Conservation (phyloP, 2,797 vertebrate species). For the Phoeniculus purpureus region DNA sequence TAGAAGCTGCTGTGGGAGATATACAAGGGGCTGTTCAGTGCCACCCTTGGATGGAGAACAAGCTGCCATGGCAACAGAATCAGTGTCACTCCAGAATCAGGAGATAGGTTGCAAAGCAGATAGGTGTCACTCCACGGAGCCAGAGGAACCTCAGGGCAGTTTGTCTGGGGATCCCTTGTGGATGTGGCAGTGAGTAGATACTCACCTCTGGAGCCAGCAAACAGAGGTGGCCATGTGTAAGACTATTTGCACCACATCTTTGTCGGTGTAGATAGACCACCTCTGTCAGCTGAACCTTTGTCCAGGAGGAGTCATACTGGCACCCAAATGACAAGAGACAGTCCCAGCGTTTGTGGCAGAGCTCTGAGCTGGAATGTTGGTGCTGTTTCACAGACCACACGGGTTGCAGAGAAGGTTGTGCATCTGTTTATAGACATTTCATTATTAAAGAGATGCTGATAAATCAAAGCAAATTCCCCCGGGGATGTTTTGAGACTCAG, state of each 20-base stretch:
- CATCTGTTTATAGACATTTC: neutral
- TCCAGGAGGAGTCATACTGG: neutral
- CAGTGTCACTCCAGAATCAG: neutral
- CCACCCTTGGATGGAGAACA: neutral
- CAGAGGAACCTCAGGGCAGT: neutral
- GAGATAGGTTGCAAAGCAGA: accelerated
- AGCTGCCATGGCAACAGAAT: neutral
- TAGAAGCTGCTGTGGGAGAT: neutral
- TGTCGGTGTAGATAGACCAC: neutral
- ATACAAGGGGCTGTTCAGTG: neutral
- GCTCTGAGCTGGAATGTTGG: neutral
- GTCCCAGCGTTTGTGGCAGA: neutral
- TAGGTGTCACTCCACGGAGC: neutral
- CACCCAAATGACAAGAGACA: neutral
- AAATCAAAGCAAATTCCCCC: neutral
- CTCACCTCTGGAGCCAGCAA: neutral
- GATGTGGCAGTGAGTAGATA: neutral
- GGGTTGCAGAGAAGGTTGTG: neutral
- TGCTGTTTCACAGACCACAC: neutral
- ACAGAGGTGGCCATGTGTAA: accelerated
- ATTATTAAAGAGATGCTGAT: neutral
- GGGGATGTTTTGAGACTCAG: neutral
- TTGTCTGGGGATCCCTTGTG: accelerated
- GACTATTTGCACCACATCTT: neutral
- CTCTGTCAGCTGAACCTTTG: neutral